Base-by-base conservation (phyloP, 2,888 invertebrate species). In the Nymphalis c-album region DNA sequence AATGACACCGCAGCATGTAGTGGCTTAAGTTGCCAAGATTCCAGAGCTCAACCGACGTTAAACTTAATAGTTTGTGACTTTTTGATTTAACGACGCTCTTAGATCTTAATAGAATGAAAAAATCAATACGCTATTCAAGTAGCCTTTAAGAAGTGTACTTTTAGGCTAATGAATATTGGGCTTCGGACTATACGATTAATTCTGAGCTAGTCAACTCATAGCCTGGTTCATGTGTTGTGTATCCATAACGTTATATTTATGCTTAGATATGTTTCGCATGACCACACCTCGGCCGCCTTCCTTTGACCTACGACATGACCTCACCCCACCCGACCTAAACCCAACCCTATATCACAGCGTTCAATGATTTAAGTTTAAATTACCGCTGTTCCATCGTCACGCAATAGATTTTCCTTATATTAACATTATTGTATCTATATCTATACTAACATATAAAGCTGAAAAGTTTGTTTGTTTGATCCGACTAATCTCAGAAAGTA, bases 21-120 rank as follows among this genome's bases (percentile, higher is more conserved):
- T 69, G 72, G 75, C 73, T 73, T 75, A 75, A 76, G 71, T 75
- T 77, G 76, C 76, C 76, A 77, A 75, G 74, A 76, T 74, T 77
- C 71, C 70, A 73, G 70, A 69, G 64, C 68, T 63, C 64, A 64
- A 63, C 63, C 50, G 61, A 70, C 64, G 63, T 68, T 66, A 60
- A 67, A 68, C 67, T 71, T 71, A 68, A 69, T 71, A 69, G 63
- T 71, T 66, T 68, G 71, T 61, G 48, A 67, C 60, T 65, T 67
- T 59, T 57, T 63, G 60, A 64, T 63, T 55, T 60, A 59, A 59
- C 50, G 57, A 58, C 57, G 51, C 26, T 50, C 31, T 57, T 60
- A 55, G n/a, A 53, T 20, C 18, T 20, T 47, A 26, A 16, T 60
- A 45, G 2, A 46, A 40, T 40, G 3, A 40, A 40, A 40, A 40